Percentiles rank a stretch among this genome's conserved stretches.
Evolutionary conservation across 2,113 vertebrate species (phyloP).

Genomic region (Erinaceus europaeus): DNA sequence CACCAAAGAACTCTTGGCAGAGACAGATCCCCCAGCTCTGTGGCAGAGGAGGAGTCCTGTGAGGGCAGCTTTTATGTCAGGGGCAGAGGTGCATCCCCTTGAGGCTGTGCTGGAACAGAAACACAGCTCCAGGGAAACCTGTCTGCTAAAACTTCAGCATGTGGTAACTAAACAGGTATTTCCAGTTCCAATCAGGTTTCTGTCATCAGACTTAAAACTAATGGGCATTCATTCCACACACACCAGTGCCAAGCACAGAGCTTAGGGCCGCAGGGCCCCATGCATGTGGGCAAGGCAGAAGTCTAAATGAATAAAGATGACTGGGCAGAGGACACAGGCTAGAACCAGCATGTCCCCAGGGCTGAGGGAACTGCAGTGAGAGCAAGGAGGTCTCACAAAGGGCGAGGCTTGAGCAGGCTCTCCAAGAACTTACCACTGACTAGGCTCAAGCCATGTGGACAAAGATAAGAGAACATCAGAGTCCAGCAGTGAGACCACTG

Average conservation of each 20-base stretch:
- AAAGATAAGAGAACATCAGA: too few relatives aligned
- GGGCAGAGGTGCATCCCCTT: neutral
- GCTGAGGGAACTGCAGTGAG: neutral
- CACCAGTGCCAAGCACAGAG: neutral
- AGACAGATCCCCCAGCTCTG: neutral
- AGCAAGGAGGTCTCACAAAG: neutral
- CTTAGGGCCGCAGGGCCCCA: neutral
- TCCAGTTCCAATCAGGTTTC: conserved; percentile 36
- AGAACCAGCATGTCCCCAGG: neutral
- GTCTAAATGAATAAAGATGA: neutral
- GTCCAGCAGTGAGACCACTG: too few relatives aligned
- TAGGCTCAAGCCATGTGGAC: neutral
- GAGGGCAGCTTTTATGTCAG: neutral
- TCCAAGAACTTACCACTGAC: neutral
- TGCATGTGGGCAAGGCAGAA: neutral
- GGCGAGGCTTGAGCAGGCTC: neutral
- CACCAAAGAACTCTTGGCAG: neutral
- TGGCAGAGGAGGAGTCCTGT: neutral
- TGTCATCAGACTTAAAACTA: conserved; percentile 28
- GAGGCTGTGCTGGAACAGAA: neutral
- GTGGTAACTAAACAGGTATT: conserved; percentile 14
- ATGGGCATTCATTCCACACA: neutral
- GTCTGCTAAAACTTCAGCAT: neutral
- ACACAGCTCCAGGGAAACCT: neutral
- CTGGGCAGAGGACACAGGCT: neutral